Evolutionary conservation across 1,140 invertebrate genomes (phyloP).

Genomic region (Neotoxoptera formosana): DNA sequence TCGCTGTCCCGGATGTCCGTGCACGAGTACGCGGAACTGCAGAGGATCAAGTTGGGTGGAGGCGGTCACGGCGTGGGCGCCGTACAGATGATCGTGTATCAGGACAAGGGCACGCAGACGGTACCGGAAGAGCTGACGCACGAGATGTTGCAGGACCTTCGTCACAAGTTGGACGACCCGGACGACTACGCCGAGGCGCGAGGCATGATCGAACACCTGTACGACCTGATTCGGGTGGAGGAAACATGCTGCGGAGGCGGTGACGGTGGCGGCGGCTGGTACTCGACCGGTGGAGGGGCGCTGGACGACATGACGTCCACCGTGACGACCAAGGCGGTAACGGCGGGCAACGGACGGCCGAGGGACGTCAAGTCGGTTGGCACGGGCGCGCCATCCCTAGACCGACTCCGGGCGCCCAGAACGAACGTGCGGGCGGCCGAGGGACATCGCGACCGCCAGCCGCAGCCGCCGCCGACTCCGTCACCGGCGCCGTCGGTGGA

Average conservation of each 20-base stretch:
- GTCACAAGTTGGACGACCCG: constrained; percentile 75
- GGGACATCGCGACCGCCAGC: constrained; percentile 64
- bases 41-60: constrained; percentile 65
- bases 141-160: constrained; percentile 74
- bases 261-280: constrained; percentile 64
- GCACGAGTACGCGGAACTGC: constrained; percentile 72
- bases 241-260: constrained; percentile 68
- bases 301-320: constrained; percentile 65
- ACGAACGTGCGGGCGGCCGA: constrained; percentile 61
- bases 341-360: constrained; percentile 59
- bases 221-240: constrained; percentile 79
- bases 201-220: constrained; percentile 80
- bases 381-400: constrained; percentile 70
- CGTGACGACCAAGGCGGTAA: constrained; percentile 61
- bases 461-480: constrained; percentile 56
- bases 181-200: constrained; percentile 76
- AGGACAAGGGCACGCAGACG: constrained; percentile 76
- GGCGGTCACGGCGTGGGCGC: constrained; percentile 58
- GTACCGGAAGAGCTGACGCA: constrained; percentile 77
- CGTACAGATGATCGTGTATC: constrained; percentile 60
- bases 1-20: constrained; percentile 71
- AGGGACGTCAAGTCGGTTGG: constrained; percentile 64
- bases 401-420: constrained; percentile 66
- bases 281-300: constrained; percentile 65
- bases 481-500: constrained; percentile 62